Percentiles rank a stretch among this genome's conserved stretches.
These are phyloP conservation scores for Acrobasis consociella DNA, from an alignment of 2,888 invertebrate species.

Conservation along the genomic window DNA sequence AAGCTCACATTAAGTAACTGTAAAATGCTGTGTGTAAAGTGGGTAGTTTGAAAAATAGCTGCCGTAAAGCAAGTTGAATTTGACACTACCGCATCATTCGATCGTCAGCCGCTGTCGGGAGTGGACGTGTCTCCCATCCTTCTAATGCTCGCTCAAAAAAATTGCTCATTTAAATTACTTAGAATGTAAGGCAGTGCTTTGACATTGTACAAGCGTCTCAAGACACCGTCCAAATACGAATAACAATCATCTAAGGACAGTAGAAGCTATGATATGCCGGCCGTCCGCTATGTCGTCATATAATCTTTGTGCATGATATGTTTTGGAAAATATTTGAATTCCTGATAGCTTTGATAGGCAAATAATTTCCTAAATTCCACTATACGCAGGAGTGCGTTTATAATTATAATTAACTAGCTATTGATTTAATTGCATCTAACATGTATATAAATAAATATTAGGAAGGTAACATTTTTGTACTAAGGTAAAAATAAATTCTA, in stretches of 20 bases:
- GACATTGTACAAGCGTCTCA: slow-evolving; percentile 64
- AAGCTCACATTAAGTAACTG: slow-evolving; percentile 67
- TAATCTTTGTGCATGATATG: slow-evolving; percentile 76
- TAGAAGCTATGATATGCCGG: slow-evolving; percentile 65
- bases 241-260: slow-evolving; percentile 33
- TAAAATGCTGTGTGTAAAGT: slow-evolving; percentile 50
- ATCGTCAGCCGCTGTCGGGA: slow-evolving; percentile 54
- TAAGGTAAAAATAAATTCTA: slow-evolving; percentile 22
- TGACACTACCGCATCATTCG: slow-evolving; percentile 45
- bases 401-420: slow-evolving; percentile 29
- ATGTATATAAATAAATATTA: slow-evolving; percentile 26
- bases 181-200: slow-evolving; percentile 79
- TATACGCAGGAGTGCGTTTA: slow-evolving; percentile 25
- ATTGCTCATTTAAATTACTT: slow-evolving; percentile 59
- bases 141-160: slow-evolving; percentile 54
- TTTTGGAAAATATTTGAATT: slow-evolving; percentile 31
- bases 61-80: slow-evolving; percentile 46
- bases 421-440: slow-evolving; percentile 26
- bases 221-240: slow-evolving; percentile 37
- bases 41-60: slow-evolving; percentile 53
- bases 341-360: slow-evolving; percentile 28
- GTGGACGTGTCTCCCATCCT: slow-evolving; percentile 47
- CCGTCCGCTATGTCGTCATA: slow-evolving; percentile 54
- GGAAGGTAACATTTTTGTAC: slow-evolving; percentile 24
- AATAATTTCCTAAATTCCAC: slow-evolving; percentile 26